These are phyloP conservation scores for Anoura caudifer DNA, from an alignment of 2,113 vertebrate species.

Conservation along the genomic window DNA sequence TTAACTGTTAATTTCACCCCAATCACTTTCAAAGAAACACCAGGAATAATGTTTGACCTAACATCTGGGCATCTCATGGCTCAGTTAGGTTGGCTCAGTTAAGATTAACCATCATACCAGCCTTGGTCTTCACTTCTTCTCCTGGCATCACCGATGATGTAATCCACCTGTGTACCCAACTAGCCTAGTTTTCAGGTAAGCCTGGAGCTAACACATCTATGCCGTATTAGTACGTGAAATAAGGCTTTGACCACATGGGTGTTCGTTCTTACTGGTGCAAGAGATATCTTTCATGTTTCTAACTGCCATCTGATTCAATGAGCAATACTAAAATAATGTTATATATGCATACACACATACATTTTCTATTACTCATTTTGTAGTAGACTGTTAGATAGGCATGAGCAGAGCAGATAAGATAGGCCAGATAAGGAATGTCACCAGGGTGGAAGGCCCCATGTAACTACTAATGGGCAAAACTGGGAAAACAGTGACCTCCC, in stretches of 20 bases:
- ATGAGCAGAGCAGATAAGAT: no score
- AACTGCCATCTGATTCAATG: background rate
- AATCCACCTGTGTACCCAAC: background rate
- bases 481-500: no score
- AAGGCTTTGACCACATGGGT: background rate
- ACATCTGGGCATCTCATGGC: background rate
- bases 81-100: background rate
- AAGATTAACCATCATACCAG: background rate
- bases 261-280: background rate
- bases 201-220: background rate
- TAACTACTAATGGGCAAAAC: no score
- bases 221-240: background rate
- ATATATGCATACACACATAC: background rate
- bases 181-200: background rate
- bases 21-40: background rate
- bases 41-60: background rate
- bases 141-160: background rate
- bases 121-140: background rate
- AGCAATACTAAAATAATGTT: background rate
- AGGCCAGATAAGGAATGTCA: no score
- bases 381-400: no score
- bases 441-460: no score
- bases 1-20: background rate
- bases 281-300: background rate
- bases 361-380: background rate